phyloP scores from a whole-genome alignment of 2,888 invertebrate genomes.

The Drosophila subquinaria region DNA sequence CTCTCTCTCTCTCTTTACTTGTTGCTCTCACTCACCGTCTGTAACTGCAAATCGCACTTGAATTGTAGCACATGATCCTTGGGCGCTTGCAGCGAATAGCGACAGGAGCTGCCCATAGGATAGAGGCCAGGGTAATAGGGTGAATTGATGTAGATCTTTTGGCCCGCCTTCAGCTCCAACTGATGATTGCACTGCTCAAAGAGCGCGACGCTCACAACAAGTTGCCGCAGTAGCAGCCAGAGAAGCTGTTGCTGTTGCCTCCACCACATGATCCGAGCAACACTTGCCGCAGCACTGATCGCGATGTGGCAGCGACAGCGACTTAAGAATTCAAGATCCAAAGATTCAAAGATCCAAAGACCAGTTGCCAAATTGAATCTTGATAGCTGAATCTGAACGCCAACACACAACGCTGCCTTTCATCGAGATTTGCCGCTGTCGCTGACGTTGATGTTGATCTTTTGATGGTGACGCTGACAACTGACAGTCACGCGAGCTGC shows the following conservation, averaged over 20 bases:
- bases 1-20: background rate
- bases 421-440: constrained; percentile 45
- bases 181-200: constrained; percentile 83
- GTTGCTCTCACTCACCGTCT: constrained; percentile 70
- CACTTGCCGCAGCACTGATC: constrained; percentile 55
- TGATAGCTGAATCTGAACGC: constrained; percentile 14
- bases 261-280: constrained; percentile 57
- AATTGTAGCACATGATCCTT: constrained; percentile 77
- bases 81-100: constrained; percentile 82
- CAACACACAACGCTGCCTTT: constrained; percentile 45
- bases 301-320: constrained; percentile 26
- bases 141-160: constrained; percentile 82
- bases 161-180: constrained; percentile 70
- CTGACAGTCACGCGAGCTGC: constrained; percentile 64
- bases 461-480: constrained; percentile 22
- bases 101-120: constrained; percentile 83
- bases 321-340: constrained; percentile 60
- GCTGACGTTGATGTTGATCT: background rate
- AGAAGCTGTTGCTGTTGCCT: constrained; percentile 5
- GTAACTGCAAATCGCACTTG: constrained; percentile 79
- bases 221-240: constrained; percentile 19
- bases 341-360: background rate
- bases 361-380: constrained; percentile 42
- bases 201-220: constrained; percentile 38
- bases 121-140: constrained; percentile 82